A percentile compares a stretch with the other conserved stretches of the same genome.
phyloP scores from a whole-genome alignment of 2,888 invertebrate genomes.

The Ischnura elegans region DNA sequence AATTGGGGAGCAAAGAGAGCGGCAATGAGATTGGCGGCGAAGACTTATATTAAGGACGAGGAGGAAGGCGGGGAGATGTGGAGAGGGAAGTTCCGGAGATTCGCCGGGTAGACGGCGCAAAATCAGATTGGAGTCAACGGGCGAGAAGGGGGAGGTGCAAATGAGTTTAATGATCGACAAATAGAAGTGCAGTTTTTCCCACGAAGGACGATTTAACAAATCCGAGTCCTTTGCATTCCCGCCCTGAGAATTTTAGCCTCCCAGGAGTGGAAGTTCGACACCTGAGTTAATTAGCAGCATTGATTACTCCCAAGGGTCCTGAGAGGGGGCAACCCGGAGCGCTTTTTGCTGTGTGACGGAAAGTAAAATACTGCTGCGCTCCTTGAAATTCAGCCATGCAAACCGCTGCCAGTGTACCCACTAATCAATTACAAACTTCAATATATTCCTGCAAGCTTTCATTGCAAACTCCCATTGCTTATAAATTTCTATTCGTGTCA shows the following conservation, averaged over 20 bases:
- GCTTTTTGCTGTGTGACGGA: neutral
- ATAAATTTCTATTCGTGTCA: too few relatives aligned
- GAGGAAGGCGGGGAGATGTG: neutral
- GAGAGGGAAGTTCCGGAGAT: neutral
- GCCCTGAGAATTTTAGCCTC: neutral
- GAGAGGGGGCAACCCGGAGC: neutral
- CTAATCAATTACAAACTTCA: neutral
- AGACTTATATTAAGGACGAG: conserved; percentile 10
- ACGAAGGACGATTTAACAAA: conserved; percentile 46
- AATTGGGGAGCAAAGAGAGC: conserved; percentile 60
- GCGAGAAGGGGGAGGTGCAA: conserved; percentile 8
- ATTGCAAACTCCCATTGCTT: too few relatives aligned
- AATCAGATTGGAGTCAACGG: conserved; percentile 40
- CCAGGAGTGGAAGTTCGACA: neutral
- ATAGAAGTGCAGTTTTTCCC: conserved; percentile 13
- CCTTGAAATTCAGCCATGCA: neutral
- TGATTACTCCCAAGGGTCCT: neutral
- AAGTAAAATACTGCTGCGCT: neutral
- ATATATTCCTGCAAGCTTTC: neutral
- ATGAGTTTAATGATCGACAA: conserved; percentile 42
- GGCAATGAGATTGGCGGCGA: conserved; percentile 49
- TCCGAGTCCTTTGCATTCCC: conserved; percentile 29
- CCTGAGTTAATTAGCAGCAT: neutral
- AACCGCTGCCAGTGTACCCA: neutral
- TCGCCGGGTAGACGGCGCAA: neutral